These are phyloP conservation scores for Drosophila sproati DNA, from an alignment of 1,140 invertebrate species.

Conservation along the genomic window DNA sequence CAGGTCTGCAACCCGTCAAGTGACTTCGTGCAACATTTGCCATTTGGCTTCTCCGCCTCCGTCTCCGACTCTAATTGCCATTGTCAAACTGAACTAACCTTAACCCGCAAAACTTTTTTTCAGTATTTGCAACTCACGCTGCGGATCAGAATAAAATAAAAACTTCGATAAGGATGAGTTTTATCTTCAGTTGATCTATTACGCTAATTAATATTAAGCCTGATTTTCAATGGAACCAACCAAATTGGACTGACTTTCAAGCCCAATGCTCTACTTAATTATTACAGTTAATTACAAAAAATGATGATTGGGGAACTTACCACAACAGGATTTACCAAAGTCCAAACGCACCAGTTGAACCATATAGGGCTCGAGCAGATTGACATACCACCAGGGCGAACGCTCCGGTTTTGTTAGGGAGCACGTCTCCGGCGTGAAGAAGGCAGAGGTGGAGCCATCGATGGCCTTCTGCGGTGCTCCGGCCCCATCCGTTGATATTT, in stretches of 20 bases:
- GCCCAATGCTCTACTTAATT: neutral
- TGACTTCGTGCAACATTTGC: constrained; percentile 57
- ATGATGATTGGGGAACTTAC: constrained; percentile 86
- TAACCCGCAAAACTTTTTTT: neutral
- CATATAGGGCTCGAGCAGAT: constrained; percentile 97
- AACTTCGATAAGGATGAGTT: too few species aligned
- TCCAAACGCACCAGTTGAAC: constrained; percentile 96
- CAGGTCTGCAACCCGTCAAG: constrained; percentile 18
- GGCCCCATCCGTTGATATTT: constrained; percentile 92
- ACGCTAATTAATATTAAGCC: too few species aligned
- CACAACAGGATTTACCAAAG: constrained; percentile 96
- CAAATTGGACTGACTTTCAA: too few species aligned
- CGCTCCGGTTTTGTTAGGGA: constrained; percentile 93
- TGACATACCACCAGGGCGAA: constrained; percentile 98
- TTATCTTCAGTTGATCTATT: too few species aligned
- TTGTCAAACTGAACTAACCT: constrained; percentile 1
- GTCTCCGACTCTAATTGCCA: neutral
- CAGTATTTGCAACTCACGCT: too few species aligned
- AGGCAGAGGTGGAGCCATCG: constrained; percentile 94
- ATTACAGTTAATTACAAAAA: neutral
- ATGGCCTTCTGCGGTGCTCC: constrained; percentile 96
- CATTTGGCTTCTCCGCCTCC: constrained; percentile 35
- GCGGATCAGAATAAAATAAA: too few species aligned
- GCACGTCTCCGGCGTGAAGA: constrained; percentile 93
- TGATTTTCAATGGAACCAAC: too few species aligned